Base-by-base conservation (phyloP, 2,113 vertebrate species). In the Pagrus major region DNA sequence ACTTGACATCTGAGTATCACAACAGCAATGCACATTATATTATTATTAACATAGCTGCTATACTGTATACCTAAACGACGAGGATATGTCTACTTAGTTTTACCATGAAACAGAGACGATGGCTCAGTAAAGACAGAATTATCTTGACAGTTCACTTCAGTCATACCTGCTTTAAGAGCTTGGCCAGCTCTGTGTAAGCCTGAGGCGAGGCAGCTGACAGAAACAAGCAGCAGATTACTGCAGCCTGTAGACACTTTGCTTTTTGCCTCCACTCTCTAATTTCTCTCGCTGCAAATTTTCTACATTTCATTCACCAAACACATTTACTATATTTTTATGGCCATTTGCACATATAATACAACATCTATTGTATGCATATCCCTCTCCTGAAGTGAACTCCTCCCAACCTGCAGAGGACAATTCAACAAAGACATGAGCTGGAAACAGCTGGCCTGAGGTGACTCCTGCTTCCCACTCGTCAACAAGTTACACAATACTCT, bases 121-220 rank as follows among this genome's bases (percentile, higher is more conserved):
- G 11, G 31, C 46, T 41, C 23, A 15, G 55, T 59, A 23, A 71
- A 71, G 42, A 33, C 20, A 60, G n/a, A 47, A 11, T 25, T 39
- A 35, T 52, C 33, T 52, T 61, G 9, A 33, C 42, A 47, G 21
- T 23, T n/a, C 15, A 27, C 67, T 41, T 54, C 23, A 81, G 54
- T 76, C 77, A 49, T 75, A 66, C 70, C 70, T 33, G 74, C 25
- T 88, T 90, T 71, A 81, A 87, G 64, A 79, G 84, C 80, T 78
- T 76, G 76, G 52, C 55, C 56, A 71, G 70, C 59, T 87, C 66
- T 35, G 37, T 68, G 42, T 27, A 71, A 64, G 65, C 81, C 83
- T 49, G 72, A 58, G 79, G 85, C 29, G 20, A 73, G 56, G 55
- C 42, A 35, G 21, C 46, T 66, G 58, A 76, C 51, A 66, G 52